Evolutionary conservation across 2,113 vertebrate genomes (phyloP), one percentile per base, ranked within the genome.

Genomic region (Prinia subflava): DNA sequence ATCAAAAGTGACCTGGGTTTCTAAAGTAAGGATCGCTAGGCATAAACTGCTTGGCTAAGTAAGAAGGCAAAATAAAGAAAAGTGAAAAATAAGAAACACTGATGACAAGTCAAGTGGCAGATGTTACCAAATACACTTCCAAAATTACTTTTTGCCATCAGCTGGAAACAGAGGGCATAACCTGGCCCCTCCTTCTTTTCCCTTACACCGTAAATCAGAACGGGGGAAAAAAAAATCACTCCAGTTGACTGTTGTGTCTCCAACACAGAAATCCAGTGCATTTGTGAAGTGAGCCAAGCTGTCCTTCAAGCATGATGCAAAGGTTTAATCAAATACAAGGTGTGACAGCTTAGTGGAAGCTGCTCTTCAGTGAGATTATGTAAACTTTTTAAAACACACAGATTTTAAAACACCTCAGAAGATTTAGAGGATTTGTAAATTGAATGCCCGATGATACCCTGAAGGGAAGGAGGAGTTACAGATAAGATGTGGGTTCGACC

Each of bases 401-500:
- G 64, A 59, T 39, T 39, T 39, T 39, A 76, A 92, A 95, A 93
- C 90, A 91, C 73, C 73, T 79, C 73, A 16, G 60, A 92, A 96
- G 95, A 95, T 89, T 96, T 92, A 94, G 56, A 79, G 90, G 94
- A 97, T 96, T 97, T 96, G 83, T 92, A 93, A 90, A 5, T 12
- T 82, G 93, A 96, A 94, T 92, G 86, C 41, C 62, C 87, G 94
- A 92, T 86, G 90, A 94, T 93, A 88, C 57, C 88, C 95, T 87
- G 83, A 89, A 96, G 92, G 95, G 73, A 96, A 89, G 59, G 73
- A 88, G 53, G 86, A 87, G 86, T 96, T 91, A 92, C 18, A 90
- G 85, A 57, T 84, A 94, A 92, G 73, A 95, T 68, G 59, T 49
- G 31, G 65, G 88, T 53, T 84, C 94, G 64, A 95, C 83, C 86